A percentile compares a stretch with the other conserved stretches of the same genome.
Conservation (phyloP, 2,113 vertebrate species). For the Gymnarchus niloticus region DNA sequence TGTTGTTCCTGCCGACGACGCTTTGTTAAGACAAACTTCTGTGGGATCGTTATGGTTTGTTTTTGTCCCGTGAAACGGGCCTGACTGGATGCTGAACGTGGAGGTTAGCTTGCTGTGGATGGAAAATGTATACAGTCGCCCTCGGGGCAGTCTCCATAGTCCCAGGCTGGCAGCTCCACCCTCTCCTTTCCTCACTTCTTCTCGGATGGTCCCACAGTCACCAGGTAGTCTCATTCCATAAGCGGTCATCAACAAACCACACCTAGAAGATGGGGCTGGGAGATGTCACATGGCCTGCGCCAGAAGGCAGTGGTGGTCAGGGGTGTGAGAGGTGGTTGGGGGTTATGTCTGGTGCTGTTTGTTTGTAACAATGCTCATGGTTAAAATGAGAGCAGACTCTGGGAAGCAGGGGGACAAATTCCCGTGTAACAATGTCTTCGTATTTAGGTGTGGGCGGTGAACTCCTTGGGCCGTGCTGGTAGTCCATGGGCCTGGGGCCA, state of each 20-base stretch:
- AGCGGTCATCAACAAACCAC: no score
- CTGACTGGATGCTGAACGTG: neutral
- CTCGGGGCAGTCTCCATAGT: neutral
- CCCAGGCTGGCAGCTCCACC: neutral
- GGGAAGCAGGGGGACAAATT: no score
- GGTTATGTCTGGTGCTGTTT: neutral
- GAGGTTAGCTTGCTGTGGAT: slow-evolving; percentile 15
- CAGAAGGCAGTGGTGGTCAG: neutral
- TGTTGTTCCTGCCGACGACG: slow-evolving; percentile 63
- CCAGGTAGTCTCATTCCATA: neutral
- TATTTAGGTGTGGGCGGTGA: slow-evolving; percentile 68
- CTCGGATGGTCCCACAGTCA: neutral
- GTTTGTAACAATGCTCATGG: neutral
- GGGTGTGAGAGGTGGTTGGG: neutral
- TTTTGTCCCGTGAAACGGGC: neutral
- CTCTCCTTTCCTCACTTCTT: neutral
- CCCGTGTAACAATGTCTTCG: neutral
- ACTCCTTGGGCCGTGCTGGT: slow-evolving; percentile 67
- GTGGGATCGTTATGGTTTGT: slow-evolving; percentile 11
- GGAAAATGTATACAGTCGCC: no score
- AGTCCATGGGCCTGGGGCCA: slow-evolving; percentile 71
- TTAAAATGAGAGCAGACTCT: neutral
- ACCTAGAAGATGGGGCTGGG: no score
- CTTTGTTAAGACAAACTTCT: slow-evolving; percentile 38
- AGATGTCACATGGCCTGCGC: neutral